Evolutionary conservation across 2,888 invertebrate genomes (phyloP).

Genomic region (Eupelmus urozonus): DNA sequence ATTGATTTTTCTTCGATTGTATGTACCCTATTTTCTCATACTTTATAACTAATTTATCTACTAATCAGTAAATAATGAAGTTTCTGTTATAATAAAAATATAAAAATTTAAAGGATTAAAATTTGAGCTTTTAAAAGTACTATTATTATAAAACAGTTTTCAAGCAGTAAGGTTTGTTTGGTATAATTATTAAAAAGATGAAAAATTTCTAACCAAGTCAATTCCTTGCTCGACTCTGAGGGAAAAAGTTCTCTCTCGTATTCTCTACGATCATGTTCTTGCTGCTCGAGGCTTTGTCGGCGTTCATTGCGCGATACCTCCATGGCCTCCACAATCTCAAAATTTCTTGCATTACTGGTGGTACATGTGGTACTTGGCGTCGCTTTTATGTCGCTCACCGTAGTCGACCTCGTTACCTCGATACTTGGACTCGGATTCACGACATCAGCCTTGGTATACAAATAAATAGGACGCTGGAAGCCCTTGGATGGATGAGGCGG

Average conservation of each 20-base stretch:
- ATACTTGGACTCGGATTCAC: constrained; percentile 19
- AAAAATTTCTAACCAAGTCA: constrained; percentile 33
- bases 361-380: background rate
- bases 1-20: no score
- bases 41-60: no score
- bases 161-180: no score
- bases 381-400: background rate
- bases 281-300: constrained; percentile 57
- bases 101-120: no score
- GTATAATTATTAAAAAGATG: background rate
- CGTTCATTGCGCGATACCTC: constrained; percentile 48
- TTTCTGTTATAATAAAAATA: no score
- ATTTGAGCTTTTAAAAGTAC: no score
- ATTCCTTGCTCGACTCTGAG: constrained; percentile 9
- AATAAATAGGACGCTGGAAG: constrained; percentile 89
- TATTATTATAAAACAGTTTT: no score
- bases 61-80: no score
- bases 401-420: background rate
- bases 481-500: constrained; percentile 92
- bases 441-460: constrained; percentile 72
- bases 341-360: background rate
- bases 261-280: constrained; percentile 46
- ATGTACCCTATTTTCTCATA: no score
- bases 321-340: background rate
- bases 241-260: constrained; percentile 70